Conservation (phyloP, 1,140 invertebrate genomes). For the Bombus ignitus region DNA sequence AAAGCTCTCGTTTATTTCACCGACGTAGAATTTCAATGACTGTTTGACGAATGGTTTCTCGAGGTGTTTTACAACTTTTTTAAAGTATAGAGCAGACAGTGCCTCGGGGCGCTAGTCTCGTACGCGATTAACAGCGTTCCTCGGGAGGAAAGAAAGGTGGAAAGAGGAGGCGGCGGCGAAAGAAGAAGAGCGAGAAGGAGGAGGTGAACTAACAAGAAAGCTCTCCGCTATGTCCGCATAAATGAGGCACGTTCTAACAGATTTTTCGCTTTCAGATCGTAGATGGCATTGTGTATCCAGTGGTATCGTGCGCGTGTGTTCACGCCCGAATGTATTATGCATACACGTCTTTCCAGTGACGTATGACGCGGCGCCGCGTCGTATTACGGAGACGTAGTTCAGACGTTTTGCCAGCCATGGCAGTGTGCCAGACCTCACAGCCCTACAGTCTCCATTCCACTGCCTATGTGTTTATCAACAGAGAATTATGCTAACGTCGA, state of each 20-base stretch:
- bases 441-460: neutral
- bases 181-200: neutral
- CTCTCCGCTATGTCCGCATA: neutral
- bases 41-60: constrained; percentile 2
- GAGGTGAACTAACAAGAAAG: constrained; percentile 28
- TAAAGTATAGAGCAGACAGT: constrained; percentile 8
- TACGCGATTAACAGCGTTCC: constrained; percentile 37
- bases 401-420: constrained; percentile 49
- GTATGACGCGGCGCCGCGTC: constrained; percentile 24
- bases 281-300: constrained; percentile 15
- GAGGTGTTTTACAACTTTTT: constrained; percentile 21
- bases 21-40: neutral
- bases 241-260: constrained; percentile 25
- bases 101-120: constrained; percentile 18
- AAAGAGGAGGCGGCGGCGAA: neutral
- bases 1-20: neutral
- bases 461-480: constrained; percentile 53
- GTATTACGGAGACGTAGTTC: constrained; percentile 37
- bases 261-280: constrained; percentile 21
- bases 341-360: constrained; percentile 12
- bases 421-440: constrained; percentile 34
- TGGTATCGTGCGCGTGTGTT: neutral
- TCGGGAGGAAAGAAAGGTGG: neutral
- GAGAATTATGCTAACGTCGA: constrained; percentile 58
- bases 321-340: constrained; percentile 11